Base-by-base conservation (phyloP, 1,140 invertebrate species). In the Vanessa tameamea region DNA sequence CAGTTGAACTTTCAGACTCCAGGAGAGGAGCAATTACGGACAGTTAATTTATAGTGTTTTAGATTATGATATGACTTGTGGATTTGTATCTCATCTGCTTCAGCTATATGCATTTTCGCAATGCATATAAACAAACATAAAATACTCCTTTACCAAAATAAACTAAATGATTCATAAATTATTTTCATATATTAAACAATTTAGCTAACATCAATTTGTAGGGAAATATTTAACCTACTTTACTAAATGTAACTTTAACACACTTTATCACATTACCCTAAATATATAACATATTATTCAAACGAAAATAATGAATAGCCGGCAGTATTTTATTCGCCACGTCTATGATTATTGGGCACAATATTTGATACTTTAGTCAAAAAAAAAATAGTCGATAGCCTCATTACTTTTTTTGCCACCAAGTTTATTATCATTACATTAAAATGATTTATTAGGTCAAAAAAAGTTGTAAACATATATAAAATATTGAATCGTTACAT, bases 141-240 rank as follows among this genome's bases (percentile, higher is more conserved):
- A 37, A 61, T 43, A 37, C 8, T 37, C 26, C 12, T 6, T 59
- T 31, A 31, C 6, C 57, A 61, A 55, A 55, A 61, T 23, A 37
- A n/a, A 61, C 57, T 4, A 31, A 23, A 59, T 37, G 13, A 61
- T 61, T 61, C 57, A 59, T 59, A 59, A 59, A 59, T 59, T 61
- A 12, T 43, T 61, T 11, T 61, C 26, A 61, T 37, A 61, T 37
- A 61, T 37, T 57, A 61, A 31, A 31, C 57, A 51, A 66, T 53
- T 3, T 48, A 66, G 64, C 47, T 23, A 61, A 57, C 51, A 43
- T 57, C n/a, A 37, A 43, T 47, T 69, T 70, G 23, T 48, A 48
- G 57, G 68, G 57, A 47, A 63, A 70, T 31, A 63, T 63, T 43
- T 63, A 70, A 70, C 68, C 68, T 50, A 70, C 20, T 69, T 70